Percentiles rank a stretch among this genome's conserved stretches.
These are phyloP conservation scores for Hydractinia symbiolongicarpus DNA, from an alignment of 30 jellyfish, hydroid and myxozoan genomes.

Conservation along the genomic window DNA sequence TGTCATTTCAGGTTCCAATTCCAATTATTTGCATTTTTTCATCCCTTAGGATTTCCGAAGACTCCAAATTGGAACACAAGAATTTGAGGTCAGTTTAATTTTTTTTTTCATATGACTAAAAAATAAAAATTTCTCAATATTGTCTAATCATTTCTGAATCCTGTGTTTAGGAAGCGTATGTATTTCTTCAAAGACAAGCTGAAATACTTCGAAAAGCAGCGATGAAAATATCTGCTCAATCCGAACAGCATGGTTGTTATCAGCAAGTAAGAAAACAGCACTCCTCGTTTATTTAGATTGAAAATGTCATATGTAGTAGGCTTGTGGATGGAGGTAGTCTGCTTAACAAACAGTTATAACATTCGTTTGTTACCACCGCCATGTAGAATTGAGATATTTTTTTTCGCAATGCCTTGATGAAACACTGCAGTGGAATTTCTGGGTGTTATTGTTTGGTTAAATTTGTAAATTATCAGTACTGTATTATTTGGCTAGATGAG, in stretches of 20 bases:
- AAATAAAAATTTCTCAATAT: too few relatives aligned
- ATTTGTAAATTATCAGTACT: too few relatives aligned
- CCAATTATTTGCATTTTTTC: too few relatives aligned
- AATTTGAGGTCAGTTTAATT: constrained; percentile 15
- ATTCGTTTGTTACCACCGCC: too few relatives aligned
- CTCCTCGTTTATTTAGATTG: constrained; percentile 29
- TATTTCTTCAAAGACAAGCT: constrained; percentile 32
- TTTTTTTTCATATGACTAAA: background rate
- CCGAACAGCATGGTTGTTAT: constrained; percentile 90
- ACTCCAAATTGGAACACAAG: constrained; percentile 17
- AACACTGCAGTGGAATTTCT: too few relatives aligned
- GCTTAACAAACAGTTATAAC: too few relatives aligned
- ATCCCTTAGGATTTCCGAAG: constrained; percentile 2
- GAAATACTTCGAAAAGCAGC: constrained; percentile 79
- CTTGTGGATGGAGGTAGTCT: constrained; percentile 10
- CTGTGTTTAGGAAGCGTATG: constrained; percentile 35
- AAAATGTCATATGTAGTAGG: constrained; percentile 51
- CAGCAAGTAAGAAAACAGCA: constrained; percentile 54
- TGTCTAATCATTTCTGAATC: background rate
- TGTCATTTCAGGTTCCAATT: too few relatives aligned
- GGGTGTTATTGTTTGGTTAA: too few relatives aligned
- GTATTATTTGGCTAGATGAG: too few relatives aligned
- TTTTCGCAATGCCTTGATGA: too few relatives aligned
- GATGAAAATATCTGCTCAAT: constrained; percentile 89
- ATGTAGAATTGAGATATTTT: too few relatives aligned